A percentile compares a stretch with the other conserved stretches of the same genome.
phyloP scores from a whole-genome alignment of 2,797 vertebrate species.

The Melanogrammus aeglefinus region DNA sequence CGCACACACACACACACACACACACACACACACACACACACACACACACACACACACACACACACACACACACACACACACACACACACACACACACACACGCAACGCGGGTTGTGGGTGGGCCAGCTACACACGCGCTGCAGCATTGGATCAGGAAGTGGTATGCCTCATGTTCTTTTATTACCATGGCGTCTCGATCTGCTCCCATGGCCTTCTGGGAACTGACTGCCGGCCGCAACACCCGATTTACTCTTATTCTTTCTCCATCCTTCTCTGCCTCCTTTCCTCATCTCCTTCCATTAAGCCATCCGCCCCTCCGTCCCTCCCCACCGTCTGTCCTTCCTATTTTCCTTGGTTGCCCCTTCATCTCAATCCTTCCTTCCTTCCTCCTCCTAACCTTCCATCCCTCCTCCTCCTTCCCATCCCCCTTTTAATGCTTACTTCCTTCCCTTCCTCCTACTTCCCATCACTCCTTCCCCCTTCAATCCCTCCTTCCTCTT shows the following conservation, averaged over 20 bases:
- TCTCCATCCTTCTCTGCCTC: too few relatives aligned
- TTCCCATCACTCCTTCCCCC: constrained; percentile 23
- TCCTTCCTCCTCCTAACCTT: too few relatives aligned
- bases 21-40: constrained; percentile 39
- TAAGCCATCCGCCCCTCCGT: too few relatives aligned
- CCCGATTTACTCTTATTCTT: constrained; percentile 23
- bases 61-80: too few relatives aligned
- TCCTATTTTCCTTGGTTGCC: too few relatives aligned
- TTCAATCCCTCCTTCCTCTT: constrained; percentile 21
- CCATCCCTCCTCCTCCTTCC: too few relatives aligned
- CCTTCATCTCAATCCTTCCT: too few relatives aligned
- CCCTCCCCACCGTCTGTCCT: too few relatives aligned
- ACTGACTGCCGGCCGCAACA: constrained; percentile 47
- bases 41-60: constrained; percentile 3
- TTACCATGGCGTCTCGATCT: constrained; percentile 81
- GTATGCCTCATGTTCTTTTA: constrained; percentile 82
- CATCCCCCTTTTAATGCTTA: too few relatives aligned
- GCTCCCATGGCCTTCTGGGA: constrained; percentile 69
- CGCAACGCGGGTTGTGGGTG: constrained; percentile 72
- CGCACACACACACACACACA: too few relatives aligned
- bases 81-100: constrained; percentile 39
- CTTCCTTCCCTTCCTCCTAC: constrained; percentile 38
- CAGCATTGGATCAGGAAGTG: constrained; percentile 83
- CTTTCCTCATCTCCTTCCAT: too few relatives aligned
- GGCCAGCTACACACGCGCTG: constrained; percentile 61